Conservation (phyloP, 92 coral and sea anemone species). For the Paramuricea clavata region DNA sequence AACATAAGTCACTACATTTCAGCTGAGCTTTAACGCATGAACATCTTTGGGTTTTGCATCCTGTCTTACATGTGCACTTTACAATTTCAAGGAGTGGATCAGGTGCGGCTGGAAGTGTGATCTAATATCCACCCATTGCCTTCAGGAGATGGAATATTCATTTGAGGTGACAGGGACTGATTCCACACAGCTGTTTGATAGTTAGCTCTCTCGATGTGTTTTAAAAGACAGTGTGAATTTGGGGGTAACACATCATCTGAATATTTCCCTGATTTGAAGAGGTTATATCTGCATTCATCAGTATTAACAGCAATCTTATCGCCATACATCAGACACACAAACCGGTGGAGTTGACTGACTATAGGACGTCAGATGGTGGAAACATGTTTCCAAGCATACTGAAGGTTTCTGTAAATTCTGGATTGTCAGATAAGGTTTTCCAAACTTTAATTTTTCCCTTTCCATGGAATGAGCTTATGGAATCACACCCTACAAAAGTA, state of each 20-base stretch:
- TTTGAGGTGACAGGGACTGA: constrained; percentile 31
- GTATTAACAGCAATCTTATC: constrained; percentile 29
- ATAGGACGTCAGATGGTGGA: constrained; percentile 22
- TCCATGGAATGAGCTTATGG: constrained; percentile 48
- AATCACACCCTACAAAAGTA: constrained; percentile 44
- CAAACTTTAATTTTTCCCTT: constrained; percentile 34
- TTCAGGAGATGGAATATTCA: constrained; percentile 41
- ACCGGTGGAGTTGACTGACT: constrained; percentile 43
- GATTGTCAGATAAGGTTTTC: constrained; percentile 29
- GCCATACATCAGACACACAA: constrained; percentile 46
- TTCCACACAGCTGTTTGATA: constrained; percentile 53
- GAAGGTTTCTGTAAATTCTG: constrained; percentile 27
- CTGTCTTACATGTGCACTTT: constrained; percentile 5
- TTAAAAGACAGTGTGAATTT: constrained; percentile 26
- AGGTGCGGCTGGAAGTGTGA: constrained; percentile 52
- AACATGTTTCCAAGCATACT: background rate
- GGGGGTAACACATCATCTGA: constrained; percentile 59
- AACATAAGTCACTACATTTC: constrained; percentile 4
- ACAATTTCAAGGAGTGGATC: constrained; percentile 25
- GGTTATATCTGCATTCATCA: constrained; percentile 46
- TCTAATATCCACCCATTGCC: constrained; percentile 55
- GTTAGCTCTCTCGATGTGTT: too few relatives aligned
- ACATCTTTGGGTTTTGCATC: constrained; percentile 8
- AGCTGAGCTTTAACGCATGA: constrained; percentile 6
- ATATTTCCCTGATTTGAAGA: constrained; percentile 55